Conservation (phyloP, 37 sponge, comb jelly and placozoan genomes). For the Beroe ovata region DNA sequence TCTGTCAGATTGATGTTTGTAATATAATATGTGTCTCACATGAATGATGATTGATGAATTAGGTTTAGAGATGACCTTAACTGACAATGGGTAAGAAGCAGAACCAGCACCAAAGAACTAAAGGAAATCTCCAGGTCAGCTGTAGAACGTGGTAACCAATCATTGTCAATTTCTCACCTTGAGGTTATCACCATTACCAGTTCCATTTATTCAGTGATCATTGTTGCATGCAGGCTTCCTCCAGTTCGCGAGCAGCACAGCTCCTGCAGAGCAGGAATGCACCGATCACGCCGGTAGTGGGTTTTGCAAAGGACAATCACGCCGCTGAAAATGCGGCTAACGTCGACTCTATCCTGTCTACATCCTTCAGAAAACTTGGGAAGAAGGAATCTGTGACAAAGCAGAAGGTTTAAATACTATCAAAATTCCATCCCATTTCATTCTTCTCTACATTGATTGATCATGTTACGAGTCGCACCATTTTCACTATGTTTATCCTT, state of each 20-base stretch:
- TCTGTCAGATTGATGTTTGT: no score
- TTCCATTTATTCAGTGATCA: no score
- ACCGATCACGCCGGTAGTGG: not conserved
- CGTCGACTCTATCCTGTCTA: slow-evolving; percentile 30
- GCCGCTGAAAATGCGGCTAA: not conserved
- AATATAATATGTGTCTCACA: no score
- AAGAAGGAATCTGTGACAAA: slow-evolving; percentile 64
- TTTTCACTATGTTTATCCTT: not conserved
- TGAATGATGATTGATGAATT: no score
- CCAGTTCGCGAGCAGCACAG: slow-evolving; percentile 47
- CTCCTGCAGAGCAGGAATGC: slow-evolving; percentile 41
- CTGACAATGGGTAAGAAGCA: slow-evolving; percentile 50
- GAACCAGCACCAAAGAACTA: slow-evolving; percentile 7
- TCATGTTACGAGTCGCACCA: no score
- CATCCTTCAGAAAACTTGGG: slow-evolving; percentile 32
- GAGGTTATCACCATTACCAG: no score
- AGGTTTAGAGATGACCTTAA: no score
- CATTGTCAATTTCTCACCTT: no score
- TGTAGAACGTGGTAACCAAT: no score
- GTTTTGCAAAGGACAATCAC: slow-evolving; percentile 14
- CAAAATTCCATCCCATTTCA: no score
- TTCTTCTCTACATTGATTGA: no score
- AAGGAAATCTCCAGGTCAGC: slow-evolving; percentile 45
- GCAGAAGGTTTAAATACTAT: no score
- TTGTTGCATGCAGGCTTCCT: slow-evolving; percentile 56